These are phyloP conservation scores for Pocillopora damicornis DNA, from an alignment of 64 coral and sea anemone genomes.

Conservation along the genomic window DNA sequence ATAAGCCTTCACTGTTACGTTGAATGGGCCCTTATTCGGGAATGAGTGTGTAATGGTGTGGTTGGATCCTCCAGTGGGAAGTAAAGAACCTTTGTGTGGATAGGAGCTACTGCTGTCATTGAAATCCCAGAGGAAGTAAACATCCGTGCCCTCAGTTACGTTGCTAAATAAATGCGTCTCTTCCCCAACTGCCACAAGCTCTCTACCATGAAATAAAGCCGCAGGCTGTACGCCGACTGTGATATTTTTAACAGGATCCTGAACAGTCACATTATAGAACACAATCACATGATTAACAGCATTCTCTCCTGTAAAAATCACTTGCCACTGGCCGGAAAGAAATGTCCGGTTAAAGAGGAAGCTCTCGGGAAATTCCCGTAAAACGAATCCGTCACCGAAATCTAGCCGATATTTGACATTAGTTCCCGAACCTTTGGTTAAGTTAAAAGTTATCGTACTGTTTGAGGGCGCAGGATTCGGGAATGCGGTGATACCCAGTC, in stretches of 20 bases:
- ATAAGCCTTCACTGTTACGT: conserved; percentile 38
- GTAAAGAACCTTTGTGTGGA: background rate
- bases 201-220: background rate
- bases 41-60: conserved; percentile 31
- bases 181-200: conserved; percentile 37
- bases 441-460: conserved; percentile 65
- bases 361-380: conserved; percentile 21
- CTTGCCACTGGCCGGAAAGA: conserved; percentile 58
- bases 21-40: conserved; percentile 8
- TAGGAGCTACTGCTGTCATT: background rate
- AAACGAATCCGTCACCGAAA: conserved; percentile 74
- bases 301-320: conserved; percentile 68
- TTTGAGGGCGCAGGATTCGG: conserved; percentile 85
- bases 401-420: conserved; percentile 65
- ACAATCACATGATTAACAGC: conserved; percentile 67
- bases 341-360: conserved; percentile 75
- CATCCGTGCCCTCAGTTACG: conserved; percentile 57
- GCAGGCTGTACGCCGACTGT: conserved; percentile 38
- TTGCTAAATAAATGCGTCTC: conserved; percentile 24
- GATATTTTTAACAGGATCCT: conserved; percentile 65
- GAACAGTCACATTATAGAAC: conserved; percentile 81
- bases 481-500: conserved; percentile 49
- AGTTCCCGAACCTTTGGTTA: conserved; percentile 67
- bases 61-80: conserved; percentile 20
- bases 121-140: conserved; percentile 50